phyloP scores from a whole-genome alignment of 2,888 invertebrate genomes.

The Diplolepis rosae region DNA sequence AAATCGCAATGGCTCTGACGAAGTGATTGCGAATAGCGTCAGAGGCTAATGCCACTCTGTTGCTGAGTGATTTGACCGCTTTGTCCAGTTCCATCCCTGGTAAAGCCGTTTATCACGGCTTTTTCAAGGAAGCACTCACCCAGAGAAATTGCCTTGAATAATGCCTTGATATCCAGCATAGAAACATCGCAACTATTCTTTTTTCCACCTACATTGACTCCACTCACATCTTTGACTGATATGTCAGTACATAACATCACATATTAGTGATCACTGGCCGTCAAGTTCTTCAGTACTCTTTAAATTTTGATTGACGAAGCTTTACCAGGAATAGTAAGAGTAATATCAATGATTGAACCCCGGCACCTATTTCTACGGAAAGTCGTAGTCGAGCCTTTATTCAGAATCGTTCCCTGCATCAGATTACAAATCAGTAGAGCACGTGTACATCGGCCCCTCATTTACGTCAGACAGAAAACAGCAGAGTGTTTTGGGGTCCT shows the following conservation, averaged over 20 bases:
- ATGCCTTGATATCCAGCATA: slow-evolving; percentile 33
- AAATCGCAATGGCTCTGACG: slow-evolving; percentile 37
- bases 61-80: slow-evolving; percentile 40
- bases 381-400: slow-evolving; percentile 32
- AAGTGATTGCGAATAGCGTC: slow-evolving; percentile 51
- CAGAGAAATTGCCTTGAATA: not conserved
- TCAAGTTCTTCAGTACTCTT: slow-evolving; percentile 37
- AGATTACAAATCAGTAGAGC: too few species aligned
- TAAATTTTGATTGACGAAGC: not conserved
- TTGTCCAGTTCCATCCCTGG: slow-evolving; percentile 34
- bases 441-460: too few species aligned
- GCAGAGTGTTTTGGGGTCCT: too few species aligned
- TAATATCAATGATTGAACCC: slow-evolving; percentile 38
- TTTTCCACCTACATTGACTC: too few species aligned
- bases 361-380: slow-evolving; percentile 38
- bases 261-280: slow-evolving; percentile 43
- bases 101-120: not conserved
- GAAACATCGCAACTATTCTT: slow-evolving; percentile 31
- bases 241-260: slow-evolving; percentile 28
- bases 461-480: too few species aligned
- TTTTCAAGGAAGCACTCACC: not conserved
- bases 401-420: slow-evolving; percentile 31
- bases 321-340: slow-evolving; percentile 32
- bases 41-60: slow-evolving; percentile 48
- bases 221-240: too few species aligned